Evolutionary conservation across 2,888 invertebrate species (phyloP).

Genomic region (Lepidochitona cinerea): DNA sequence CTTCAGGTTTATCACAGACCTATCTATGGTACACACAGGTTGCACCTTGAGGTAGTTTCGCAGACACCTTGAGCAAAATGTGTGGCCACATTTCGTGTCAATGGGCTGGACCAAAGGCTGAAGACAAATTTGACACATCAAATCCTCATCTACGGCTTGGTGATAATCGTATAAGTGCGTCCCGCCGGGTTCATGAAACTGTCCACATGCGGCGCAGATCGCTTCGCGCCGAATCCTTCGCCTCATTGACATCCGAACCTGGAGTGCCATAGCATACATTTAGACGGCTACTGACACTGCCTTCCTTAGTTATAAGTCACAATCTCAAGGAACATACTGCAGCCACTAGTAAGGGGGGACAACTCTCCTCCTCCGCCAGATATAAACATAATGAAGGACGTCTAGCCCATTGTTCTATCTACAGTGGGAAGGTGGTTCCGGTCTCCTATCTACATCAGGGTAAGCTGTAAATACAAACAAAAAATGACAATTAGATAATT

Average conservation of each 20-base stretch:
- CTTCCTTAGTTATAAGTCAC: too few species aligned
- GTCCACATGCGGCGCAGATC: slow-evolving; percentile 64
- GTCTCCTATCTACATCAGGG: not conserved
- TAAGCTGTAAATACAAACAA: not conserved
- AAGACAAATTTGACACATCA: slow-evolving; percentile 72
- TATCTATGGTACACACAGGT: slow-evolving; percentile 71
- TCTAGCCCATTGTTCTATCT: not conserved
- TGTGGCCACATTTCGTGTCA: slow-evolving; percentile 70
- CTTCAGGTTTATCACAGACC: slow-evolving; percentile 64
- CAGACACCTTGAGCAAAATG: slow-evolving; percentile 66
- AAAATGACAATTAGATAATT: too few species aligned
- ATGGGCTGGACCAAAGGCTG: slow-evolving; percentile 72
- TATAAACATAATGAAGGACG: too few species aligned
- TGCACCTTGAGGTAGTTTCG: slow-evolving; percentile 69
- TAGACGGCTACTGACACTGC: too few species aligned
- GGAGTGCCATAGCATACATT: not conserved
- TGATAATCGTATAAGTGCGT: slow-evolving; percentile 72
- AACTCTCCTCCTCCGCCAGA: too few species aligned
- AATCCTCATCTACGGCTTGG: slow-evolving; percentile 71
- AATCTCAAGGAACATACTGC: too few species aligned
- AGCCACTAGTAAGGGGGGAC: too few species aligned
- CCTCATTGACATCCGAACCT: not conserved
- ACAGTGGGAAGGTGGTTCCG: too few species aligned
- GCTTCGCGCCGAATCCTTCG: slow-evolving; percentile 16
- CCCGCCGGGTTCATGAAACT: slow-evolving; percentile 61